Base-by-base conservation (phyloP, 2,888 invertebrate genomes). In the Danaus chrysippus region DNA sequence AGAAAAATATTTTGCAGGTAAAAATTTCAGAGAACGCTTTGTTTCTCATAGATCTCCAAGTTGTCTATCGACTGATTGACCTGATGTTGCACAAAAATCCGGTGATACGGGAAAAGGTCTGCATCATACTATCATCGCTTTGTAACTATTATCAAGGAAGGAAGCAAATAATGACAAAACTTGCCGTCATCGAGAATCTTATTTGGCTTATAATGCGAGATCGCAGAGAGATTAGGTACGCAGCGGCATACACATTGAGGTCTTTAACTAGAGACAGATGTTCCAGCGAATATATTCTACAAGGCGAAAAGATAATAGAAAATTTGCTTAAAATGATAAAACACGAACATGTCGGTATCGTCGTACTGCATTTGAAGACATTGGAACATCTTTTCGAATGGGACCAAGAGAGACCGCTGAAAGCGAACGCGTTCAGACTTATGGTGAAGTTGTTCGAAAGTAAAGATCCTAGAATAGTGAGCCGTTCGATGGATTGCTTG, bases 21-120 rank as follows among this genome's bases (percentile, higher is more conserved):
- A 83, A 84, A 76, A 84, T 85, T 73, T 76, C 89, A 59, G 88
- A 90, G 70, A 80, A 73, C 66, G 85, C 89, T 0, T 71, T 83
- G 63, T 86, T 82, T 63, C 76, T 91, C 1, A 79, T 90, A 52
- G 71, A 84, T 1, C 69, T 82, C 1, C 78, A 87, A 61, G 70
- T 89, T 0, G 82, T 84, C 0, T 84, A 84, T 65, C 83, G 90
- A 1, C 74, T 91, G 2, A 77, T 84, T 15, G 85, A 88, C 53
- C 70, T 90, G 23, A 84, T 89, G 79, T 66, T 70, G 17, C 69
- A 81, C 55, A 71, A 71, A 0, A 75, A 88, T 34, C 86, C 88
- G 0, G 73, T 89, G 11, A 73, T 87, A 42, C 76, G 84, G 3
- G 90, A 91, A 73, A 88, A 88, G 67, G 76, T 86, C 0, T 83